A percentile compares a stretch with the other conserved stretches of the same genome.
These are phyloP conservation scores for Notothenia coriiceps DNA, from an alignment of 2,113 vertebrate species.

Conservation along the genomic window DNA sequence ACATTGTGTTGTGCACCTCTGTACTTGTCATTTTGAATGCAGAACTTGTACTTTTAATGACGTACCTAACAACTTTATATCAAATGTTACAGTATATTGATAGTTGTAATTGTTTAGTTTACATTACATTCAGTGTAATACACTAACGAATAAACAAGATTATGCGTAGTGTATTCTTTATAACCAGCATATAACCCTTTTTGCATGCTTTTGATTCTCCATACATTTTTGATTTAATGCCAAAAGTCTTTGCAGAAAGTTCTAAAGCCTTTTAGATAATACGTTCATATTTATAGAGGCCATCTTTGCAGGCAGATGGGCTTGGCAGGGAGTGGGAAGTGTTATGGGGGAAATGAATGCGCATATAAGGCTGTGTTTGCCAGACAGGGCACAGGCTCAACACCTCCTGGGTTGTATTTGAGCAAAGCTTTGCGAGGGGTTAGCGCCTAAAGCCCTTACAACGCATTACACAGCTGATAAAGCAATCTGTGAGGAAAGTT, in stretches of 20 bases:
- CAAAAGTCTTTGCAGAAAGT: constrained; percentile 43
- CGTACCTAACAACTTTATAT: too few relatives aligned
- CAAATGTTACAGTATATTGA: too few relatives aligned
- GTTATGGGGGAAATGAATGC: constrained; percentile 71
- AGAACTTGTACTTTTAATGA: too few relatives aligned
- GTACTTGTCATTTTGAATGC: too few relatives aligned
- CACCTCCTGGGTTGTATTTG: constrained; percentile 82
- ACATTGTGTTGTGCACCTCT: too few relatives aligned
- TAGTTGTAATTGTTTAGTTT: too few relatives aligned
- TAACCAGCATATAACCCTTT: too few relatives aligned
- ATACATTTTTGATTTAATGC: neutral
- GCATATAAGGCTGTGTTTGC: constrained; percentile 73
- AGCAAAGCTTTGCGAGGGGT: constrained; percentile 78
- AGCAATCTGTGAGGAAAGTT: constrained; percentile 77
- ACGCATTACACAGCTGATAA: constrained; percentile 78
- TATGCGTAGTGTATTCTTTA: too few relatives aligned
- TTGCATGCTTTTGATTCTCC: too few relatives aligned
- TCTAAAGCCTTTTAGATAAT: constrained; percentile 46
- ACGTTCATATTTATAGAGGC: constrained; percentile 63
- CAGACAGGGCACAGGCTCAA: constrained; percentile 76
- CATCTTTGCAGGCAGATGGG: constrained; percentile 80
- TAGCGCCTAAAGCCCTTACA: constrained; percentile 78
- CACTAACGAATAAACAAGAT: too few relatives aligned
- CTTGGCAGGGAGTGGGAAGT: constrained; percentile 75
- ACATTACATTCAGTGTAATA: too few relatives aligned